Evolutionary conservation across 2,888 invertebrate genomes (phyloP).

Genomic region (Plebejus argus): DNA sequence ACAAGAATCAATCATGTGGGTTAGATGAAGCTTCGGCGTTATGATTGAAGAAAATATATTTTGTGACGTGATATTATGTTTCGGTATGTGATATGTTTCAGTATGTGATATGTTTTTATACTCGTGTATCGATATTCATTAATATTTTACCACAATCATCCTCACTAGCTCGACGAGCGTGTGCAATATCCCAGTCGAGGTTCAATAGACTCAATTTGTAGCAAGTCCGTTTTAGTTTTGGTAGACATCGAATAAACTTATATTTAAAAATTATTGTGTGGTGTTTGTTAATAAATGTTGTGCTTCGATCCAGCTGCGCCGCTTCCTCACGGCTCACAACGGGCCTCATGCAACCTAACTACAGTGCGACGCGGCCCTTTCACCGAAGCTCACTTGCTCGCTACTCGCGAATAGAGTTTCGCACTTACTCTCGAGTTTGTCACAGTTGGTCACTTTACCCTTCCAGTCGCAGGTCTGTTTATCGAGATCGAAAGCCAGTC

Average conservation of each 20-base stretch:
- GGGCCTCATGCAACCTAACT: constrained; percentile 78
- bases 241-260: neutral
- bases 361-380: constrained; percentile 78
- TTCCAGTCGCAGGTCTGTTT: constrained; percentile 99
- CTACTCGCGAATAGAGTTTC: constrained; percentile 74
- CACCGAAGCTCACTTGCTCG: constrained; percentile 77
- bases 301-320: constrained; percentile 56
- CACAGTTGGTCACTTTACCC: constrained; percentile 98
- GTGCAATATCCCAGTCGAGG: neutral
- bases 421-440: constrained; percentile 97
- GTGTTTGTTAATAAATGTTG: constrained; percentile 60
- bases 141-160: neutral
- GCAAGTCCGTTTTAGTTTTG: neutral
- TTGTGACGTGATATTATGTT: constrained; percentile 29
- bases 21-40: constrained; percentile 39
- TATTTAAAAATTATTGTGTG: constrained; percentile 15
- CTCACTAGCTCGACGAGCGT: constrained; percentile 1
- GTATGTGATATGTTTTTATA: constrained; percentile 31
- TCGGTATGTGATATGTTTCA: constrained; percentile 33
- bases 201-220: neutral
- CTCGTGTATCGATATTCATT: neutral
- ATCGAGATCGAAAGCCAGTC: constrained; percentile 98
- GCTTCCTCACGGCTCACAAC: constrained; percentile 57
- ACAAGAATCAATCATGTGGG: constrained; percentile 36
- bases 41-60: constrained; percentile 36